These are phyloP conservation scores for Penaeus monodon DNA, from an alignment of 2,888 invertebrate genomes.

Conservation along the genomic window DNA sequence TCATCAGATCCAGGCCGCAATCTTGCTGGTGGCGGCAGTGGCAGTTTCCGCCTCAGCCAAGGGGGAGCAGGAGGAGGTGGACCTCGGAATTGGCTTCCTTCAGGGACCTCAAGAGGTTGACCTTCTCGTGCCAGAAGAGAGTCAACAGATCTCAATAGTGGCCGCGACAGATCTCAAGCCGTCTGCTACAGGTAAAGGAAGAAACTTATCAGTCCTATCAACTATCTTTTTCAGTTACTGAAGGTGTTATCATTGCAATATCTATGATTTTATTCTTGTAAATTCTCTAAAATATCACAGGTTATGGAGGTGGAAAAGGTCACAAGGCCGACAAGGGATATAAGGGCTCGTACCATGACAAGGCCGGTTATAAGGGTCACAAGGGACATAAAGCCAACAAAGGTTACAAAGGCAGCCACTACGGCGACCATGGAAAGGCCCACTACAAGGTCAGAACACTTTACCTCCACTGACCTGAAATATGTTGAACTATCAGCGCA, in stretches of 20 bases:
- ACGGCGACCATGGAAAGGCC: conserved; percentile 82
- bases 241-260: no score
- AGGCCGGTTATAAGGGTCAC: conserved; percentile 72
- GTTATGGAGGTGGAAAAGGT: not conserved
- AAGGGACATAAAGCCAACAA: conserved; percentile 75
- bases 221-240: no score
- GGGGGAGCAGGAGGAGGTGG: no score
- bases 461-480: conserved; percentile 30
- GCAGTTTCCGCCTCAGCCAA: no score
- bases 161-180: not conserved
- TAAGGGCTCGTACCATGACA: conserved; percentile 49
- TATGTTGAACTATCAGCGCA: not conserved
- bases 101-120: no score
- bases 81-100: no score
- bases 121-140: not conserved
- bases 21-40: no score
- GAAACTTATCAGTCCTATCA: no score
- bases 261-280: no score
- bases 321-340: conserved; percentile 75
- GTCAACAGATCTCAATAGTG: not conserved
- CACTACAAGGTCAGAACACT: conserved; percentile 70
- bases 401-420: conserved; percentile 82
- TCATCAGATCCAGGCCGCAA: no score
- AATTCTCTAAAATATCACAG: no score
- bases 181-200: conserved; percentile 5